A percentile compares a stretch with the other conserved stretches of the same genome.
Evolutionary conservation across 92 coral and sea anemone genomes (phyloP).

Genomic region (Zoanthus solanderi): DNA sequence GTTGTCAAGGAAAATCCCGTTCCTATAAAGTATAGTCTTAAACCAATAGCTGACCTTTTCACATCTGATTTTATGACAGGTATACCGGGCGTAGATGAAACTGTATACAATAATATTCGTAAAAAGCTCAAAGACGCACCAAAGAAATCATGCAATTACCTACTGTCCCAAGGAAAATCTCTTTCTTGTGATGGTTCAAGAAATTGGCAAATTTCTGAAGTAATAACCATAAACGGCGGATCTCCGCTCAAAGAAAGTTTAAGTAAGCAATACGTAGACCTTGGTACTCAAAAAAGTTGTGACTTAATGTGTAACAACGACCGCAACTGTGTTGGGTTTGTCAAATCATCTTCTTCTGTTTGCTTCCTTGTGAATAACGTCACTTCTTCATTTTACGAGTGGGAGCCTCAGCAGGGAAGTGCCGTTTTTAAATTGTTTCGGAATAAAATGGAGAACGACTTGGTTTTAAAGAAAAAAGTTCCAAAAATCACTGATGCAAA

Average conservation of each 20-base stretch:
- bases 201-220: background rate
- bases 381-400: background rate
- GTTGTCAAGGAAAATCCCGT: conserved; percentile 62
- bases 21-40: conserved; percentile 58
- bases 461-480: background rate
- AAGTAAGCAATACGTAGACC: background rate
- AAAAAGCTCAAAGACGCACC: background rate
- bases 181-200: background rate
- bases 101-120: background rate
- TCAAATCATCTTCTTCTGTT: too few relatives aligned
- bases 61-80: conserved; percentile 33
- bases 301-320: background rate
- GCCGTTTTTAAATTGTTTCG: background rate
- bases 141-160: background rate
- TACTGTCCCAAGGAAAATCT: background rate
- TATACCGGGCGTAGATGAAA: background rate
- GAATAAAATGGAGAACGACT: background rate
- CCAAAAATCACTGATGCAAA: background rate
- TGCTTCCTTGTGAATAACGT: background rate
- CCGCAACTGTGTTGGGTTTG: background rate
- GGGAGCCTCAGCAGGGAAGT: background rate
- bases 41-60: conserved; percentile 53
- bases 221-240: conserved; percentile 5
- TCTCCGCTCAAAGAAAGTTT: background rate
- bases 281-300: background rate